Evolutionary conservation across 1,140 invertebrate genomes (phyloP).

Genomic region (Cyphomyrmex costatus): DNA sequence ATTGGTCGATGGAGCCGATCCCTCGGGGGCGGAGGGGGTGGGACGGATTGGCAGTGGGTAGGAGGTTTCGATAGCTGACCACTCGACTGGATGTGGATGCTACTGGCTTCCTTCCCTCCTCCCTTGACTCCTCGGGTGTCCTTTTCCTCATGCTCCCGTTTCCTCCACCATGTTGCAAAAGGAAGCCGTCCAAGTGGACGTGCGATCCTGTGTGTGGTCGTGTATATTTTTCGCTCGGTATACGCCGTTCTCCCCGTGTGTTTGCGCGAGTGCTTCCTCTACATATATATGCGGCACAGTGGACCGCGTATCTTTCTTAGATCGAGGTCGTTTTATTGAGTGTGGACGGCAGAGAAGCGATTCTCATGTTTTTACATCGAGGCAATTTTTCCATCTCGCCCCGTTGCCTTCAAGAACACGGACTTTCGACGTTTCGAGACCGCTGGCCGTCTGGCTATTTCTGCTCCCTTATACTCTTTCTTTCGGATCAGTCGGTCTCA

Average conservation of each 20-base stretch:
- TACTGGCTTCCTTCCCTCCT: constrained; percentile 54
- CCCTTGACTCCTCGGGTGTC: constrained; percentile 40
- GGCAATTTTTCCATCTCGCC: constrained; percentile 87
- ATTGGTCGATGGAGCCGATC: constrained; percentile 80
- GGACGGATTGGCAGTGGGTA: constrained; percentile 50
- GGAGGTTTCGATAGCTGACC: constrained; percentile 85
- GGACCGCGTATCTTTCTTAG: constrained; percentile 76
- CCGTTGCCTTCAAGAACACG: constrained; percentile 81
- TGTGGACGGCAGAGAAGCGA: constrained; percentile 81
- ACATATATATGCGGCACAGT: constrained; percentile 62
- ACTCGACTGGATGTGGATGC: constrained; percentile 80
- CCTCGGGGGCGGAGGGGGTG: constrained; percentile 59
- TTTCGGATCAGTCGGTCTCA: constrained; percentile 59
- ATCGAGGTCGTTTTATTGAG: constrained; percentile 84
- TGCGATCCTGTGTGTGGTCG: constrained; percentile 20
- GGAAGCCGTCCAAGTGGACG: constrained; percentile 67
- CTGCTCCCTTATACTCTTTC: constrained; percentile 60
- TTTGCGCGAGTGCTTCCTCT: constrained; percentile 60
- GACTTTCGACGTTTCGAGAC: constrained; percentile 73
- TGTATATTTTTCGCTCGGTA: constrained; percentile 56
- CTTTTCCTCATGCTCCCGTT: constrained; percentile 63
- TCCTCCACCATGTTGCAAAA: constrained; percentile 64
- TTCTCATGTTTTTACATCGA: constrained; percentile 87
- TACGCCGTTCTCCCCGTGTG: constrained; percentile 54
- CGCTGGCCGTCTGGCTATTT: constrained; percentile 55